Evolutionary conservation across 2,797 vertebrate genomes (phyloP), one percentile per base, ranked within the genome.

Genomic region (Peromyscus melanophrys): DNA sequence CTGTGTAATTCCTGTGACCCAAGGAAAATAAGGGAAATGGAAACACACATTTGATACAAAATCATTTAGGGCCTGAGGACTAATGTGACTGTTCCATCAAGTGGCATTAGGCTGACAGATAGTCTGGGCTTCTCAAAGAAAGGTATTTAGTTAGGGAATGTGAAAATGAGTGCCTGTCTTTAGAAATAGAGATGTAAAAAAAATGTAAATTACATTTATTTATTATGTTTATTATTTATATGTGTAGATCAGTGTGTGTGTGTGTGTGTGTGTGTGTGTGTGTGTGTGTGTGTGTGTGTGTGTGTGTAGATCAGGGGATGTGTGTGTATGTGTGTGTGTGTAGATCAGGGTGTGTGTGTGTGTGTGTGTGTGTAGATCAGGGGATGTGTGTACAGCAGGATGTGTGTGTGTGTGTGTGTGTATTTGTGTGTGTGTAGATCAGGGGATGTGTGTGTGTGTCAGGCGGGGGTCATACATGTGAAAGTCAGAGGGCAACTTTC

Each of bases 111-210:
- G 46, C 80, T 82, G 37, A 34, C n/a, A 14, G 34, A 57, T 17
- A 92, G 34, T 37, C 19, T 5, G 4, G 14, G 23, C 10, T 83
- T 93, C 77, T 78, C 34, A 71, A n/a, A 69, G 63, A 37, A 61
- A 61, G 84, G 27, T 69, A 83, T 78, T 87, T 96, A 84, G 85
- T 34, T 69, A 43, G 27, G 29, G 63, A 93, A 84, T 95, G 40
- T 49, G 77, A 46, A 91, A 91, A n/a, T 63, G 69, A 65, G 49
- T 52, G 49, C 76, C 40, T 92, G n/a, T 83, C 61, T 91, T 67
- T 89, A 94, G 46, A 93, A 94, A 80, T 25, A 90, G 78, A 95
- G 55, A 40, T 11, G 21, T 52, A 86, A 78, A 52, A 52, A 21
- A n/a, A 21, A 3, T 52, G 37, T n/a, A 69, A 49, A 87, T 17